These are phyloP conservation scores for Theristus sp. DNA, from an alignment of 2,888 invertebrate genomes.

Conservation along the genomic window DNA sequence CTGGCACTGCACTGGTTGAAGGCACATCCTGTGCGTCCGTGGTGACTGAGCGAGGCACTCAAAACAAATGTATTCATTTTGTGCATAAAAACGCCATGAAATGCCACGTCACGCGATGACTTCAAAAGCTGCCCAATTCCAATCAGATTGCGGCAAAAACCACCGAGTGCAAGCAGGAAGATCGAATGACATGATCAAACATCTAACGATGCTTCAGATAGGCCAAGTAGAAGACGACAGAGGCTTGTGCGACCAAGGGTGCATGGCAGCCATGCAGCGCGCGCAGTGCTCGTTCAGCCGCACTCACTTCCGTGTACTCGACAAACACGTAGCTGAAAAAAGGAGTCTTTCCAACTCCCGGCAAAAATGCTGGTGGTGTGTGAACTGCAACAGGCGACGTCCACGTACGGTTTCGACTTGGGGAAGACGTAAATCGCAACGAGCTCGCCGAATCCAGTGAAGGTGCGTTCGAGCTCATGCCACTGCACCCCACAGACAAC, in stretches of 20 bases:
- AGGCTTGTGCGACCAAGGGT: neutral
- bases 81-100: no score
- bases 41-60: no score
- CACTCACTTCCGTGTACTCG: neutral
- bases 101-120: no score
- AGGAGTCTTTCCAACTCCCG: no score
- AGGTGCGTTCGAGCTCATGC: slow-evolving; percentile 13
- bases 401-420: neutral
- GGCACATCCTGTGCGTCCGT: no score
- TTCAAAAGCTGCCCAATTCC: no score
- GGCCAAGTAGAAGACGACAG: neutral
- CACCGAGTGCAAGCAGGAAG: neutral
- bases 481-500: slow-evolving; percentile 16
- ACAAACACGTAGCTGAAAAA: neutral
- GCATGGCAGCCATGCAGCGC: neutral
- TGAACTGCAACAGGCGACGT: no score
- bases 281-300: neutral
- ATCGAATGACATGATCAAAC: neutral
- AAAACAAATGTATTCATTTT: no score
- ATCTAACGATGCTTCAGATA: neutral
- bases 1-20: no score
- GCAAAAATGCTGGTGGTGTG: no score
- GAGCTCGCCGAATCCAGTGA: neutral
- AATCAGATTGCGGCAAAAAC: no score
- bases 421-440: neutral